Evolutionary conservation across 2,797 vertebrate species (phyloP), one percentile per base, ranked within the genome.

Genomic region (Merluccius polli): DNA sequence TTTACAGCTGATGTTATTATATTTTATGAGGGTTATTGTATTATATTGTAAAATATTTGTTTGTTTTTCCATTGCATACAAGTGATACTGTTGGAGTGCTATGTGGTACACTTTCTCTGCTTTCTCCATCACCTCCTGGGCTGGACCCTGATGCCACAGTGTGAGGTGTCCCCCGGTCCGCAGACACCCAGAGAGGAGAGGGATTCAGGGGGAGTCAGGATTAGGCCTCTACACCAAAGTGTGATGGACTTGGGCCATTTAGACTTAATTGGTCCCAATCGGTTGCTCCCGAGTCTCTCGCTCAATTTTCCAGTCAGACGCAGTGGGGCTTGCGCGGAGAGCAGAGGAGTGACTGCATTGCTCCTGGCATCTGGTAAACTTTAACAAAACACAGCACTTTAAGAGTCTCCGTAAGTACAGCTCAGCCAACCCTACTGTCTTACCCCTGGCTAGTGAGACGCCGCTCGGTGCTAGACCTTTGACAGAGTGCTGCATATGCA

Each of bases 191-290:
- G 44, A 16, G 44, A 18, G 44, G 44, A 21, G 18, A 48, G 44
- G 44, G 44, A 21, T 2, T 41, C 38, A 21, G 44, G 33, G 70
- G 73, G 72, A 70, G 59, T 72, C 79, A 75, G 80, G 84, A 82
- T 79, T 87, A 78, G 85, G 72, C 75, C 84, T 84, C 85, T 73
- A 81, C 79, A 86, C 83, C 84, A 88, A 88, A 88, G 85, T 78
- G 81, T 89, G 88, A 92, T 91, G 84, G 89, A 92, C 90, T 91
- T n/a, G 83, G 82, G 75, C 86, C 87, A 86, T 85, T 92, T 92
- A 82, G 71, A 80, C 82, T 74, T 92, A 92, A 93, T 91, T 91
- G 89, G 86, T 81, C 85, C 82, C 77, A 85, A 91, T 83, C 85
- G 85, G 83, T 87, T 91, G 84, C 84, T 85, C 88, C 87, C 86